Percentiles rank a stretch among this genome's conserved stretches.
Evolutionary conservation across 2,113 vertebrate genomes (phyloP).

Genomic region (Hippotragus niger): DNA sequence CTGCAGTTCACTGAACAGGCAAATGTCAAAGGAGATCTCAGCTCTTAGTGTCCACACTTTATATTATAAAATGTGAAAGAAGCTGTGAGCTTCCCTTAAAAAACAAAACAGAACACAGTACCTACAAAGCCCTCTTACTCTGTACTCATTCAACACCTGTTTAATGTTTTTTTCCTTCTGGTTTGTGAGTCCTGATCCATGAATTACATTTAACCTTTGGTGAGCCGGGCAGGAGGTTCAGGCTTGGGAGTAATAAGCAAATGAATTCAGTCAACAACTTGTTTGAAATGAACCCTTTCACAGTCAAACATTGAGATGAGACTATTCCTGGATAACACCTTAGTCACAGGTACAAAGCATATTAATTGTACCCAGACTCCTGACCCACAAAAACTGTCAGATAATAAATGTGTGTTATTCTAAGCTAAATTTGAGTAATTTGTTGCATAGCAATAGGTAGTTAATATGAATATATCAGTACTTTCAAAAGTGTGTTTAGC

Average conservation of each 20-base stretch:
- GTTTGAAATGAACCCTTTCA: neutral
- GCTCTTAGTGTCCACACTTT: neutral
- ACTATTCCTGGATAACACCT: neutral
- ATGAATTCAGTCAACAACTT: neutral
- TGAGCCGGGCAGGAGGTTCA: neutral
- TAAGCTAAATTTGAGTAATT: neutral
- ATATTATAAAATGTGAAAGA: neutral
- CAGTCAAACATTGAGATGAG: neutral
- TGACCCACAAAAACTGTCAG: neutral
- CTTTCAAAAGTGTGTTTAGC: neutral
- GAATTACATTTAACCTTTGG: neutral
- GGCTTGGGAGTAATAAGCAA: neutral
- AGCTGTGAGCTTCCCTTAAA: neutral
- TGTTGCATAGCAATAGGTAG: neutral
- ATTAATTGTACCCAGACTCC: neutral
- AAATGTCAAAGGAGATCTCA: conserved; percentile 37
- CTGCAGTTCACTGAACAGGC: conserved; percentile 29
- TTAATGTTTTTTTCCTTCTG: neutral
- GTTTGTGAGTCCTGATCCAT: neutral
- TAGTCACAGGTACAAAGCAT: neutral
- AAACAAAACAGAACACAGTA: neutral
- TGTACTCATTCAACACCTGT: neutral
- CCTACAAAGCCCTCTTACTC: neutral
- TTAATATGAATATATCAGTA: neutral
- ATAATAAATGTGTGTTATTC: neutral